phyloP scores from a whole-genome alignment of 2,113 vertebrate genomes.

The Argyrosomus japonicus region DNA sequence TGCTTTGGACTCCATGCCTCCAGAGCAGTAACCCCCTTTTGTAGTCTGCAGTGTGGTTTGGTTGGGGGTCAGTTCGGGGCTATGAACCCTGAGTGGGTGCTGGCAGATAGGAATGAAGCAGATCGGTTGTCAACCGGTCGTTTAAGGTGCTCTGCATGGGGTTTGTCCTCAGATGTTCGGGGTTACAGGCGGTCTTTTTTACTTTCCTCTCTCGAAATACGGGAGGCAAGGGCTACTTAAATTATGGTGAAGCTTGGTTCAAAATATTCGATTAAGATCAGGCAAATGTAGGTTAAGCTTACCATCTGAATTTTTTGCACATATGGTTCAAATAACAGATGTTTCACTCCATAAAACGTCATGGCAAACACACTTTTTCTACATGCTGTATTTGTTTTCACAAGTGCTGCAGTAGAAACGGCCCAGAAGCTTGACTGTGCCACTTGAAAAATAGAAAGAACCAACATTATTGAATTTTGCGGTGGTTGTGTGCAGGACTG shows the following conservation, averaged over 20 bases:
- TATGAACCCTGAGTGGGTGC: conserved; percentile 16
- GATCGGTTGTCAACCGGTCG: conserved; percentile 6
- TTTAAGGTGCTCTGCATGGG: conserved; percentile 38
- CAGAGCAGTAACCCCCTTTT: neutral
- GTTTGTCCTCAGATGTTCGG: conserved; percentile 6
- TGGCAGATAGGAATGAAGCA: conserved; percentile 10
- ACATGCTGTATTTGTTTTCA: neutral
- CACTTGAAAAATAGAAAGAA: conserved; percentile 21
- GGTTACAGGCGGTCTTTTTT: conserved; percentile 1
- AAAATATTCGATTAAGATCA: neutral
- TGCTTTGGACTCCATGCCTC: neutral
- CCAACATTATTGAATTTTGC: conserved; percentile 11
- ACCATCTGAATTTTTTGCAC: neutral
- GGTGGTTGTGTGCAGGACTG: conserved; percentile 18
- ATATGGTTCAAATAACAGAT: neutral
- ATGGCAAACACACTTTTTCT: neutral
- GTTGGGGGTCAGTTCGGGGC: conserved; percentile 2
- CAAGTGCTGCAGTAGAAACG: neutral
- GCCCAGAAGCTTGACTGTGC: neutral
- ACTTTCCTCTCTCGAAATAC: neutral
- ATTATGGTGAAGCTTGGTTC: neutral
- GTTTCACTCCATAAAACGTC: conserved; percentile 1
- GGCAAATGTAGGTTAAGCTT: neutral
- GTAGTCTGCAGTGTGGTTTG: conserved; percentile 7
- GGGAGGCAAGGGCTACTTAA: too few species aligned